Evolutionary conservation across 2,888 invertebrate genomes (phyloP), one percentile per base, ranked within the genome.

Genomic region (Chalcosyrphus nemorum): DNA sequence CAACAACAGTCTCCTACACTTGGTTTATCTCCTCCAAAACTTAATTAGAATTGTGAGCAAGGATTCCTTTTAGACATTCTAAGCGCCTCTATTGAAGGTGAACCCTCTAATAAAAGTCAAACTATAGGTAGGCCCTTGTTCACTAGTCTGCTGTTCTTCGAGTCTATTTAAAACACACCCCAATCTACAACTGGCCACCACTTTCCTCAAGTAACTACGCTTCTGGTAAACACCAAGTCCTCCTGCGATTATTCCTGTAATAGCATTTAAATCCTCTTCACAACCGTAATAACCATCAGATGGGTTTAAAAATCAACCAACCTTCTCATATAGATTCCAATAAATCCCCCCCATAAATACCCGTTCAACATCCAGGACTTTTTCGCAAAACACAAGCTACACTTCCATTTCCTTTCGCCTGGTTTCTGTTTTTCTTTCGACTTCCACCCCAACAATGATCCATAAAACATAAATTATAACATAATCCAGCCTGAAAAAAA

Each of bases 401-500:
- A 38, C 38, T 32, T 45, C n/a, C 63, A 21, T n/a, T 19, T 27
- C 52, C 54, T 38, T 38, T 32, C 35, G 6, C 61, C 4, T 24
- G 24, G 3, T 24, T 4, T n/a, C n/a, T n/a, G 13, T 9, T 17
- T 24, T 32, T 35, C 50, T 9, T 32, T 43, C 47, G n/a, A 63
- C 54, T 43, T 47, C 56, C 65, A 41, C 47, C 38, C 52, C 57
- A 59, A 50, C 66, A 66, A 45, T 35, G 66, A 61, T 59, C 71
- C 61, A 61, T 77, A 61, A 72, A 41, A 72, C 59, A 29, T 77
- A 65, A 78, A 68, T 82, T 78, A 72, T 68, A 68, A 66, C 72
- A 56, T 68, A 82, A 82, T 82, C 72, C 65, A 61, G 29, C 27
- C 50, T 32, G 35, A 11, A 15, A 11, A 15, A 35, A 45, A 21